Evolutionary conservation across 2,888 invertebrate genomes (phyloP), one percentile per base, ranked within the genome.

Genomic region (Agrotis exclamationis): DNA sequence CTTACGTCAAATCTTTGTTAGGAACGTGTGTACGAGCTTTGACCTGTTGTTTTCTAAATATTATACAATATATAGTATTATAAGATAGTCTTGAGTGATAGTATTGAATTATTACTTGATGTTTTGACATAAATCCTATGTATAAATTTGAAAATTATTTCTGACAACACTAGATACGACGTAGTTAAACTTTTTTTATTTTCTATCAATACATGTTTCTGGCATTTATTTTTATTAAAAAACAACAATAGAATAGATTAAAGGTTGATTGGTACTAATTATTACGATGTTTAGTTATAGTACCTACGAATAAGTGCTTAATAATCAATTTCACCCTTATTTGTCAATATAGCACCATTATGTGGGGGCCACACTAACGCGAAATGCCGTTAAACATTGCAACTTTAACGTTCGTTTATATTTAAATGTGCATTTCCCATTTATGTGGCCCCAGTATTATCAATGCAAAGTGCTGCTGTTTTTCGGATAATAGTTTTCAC

Each of bases 1-100:
- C 1, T 74, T 69, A 74, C 67, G 58, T 74, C 45, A 73, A 63
- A 63, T 57, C 57, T 64, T 58, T 57, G 48, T 48, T 18, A 22
- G 22, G 18, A 68, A 58, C 62, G 66, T 57, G 59, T 7, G 45
- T 33, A 60, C 70, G 83, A 81, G 79, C 81, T 82, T 84, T 82
- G 79, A 82, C 83, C 65, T 64, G 73, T 59, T 84, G 51, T 48
- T 53, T 20, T 50, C 50, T 68, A n/a, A 13, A 47, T 39, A 11
- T 39, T 39, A 39, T 39, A 39, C 39, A 39, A 39, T 54, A 74
- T 5, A 56, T 50, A 39, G 11, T 63, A 11, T 54, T n/a, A 11
- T 59, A 6, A n/a, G 59, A 50, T 64, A 76, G 20, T 28, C 7
- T 50, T 50, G 7, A 63, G 18, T 54, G 48, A 75, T 45, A 28